Base-by-base conservation (phyloP, 2,113 vertebrate genomes). In the Apteryx mantelli region DNA sequence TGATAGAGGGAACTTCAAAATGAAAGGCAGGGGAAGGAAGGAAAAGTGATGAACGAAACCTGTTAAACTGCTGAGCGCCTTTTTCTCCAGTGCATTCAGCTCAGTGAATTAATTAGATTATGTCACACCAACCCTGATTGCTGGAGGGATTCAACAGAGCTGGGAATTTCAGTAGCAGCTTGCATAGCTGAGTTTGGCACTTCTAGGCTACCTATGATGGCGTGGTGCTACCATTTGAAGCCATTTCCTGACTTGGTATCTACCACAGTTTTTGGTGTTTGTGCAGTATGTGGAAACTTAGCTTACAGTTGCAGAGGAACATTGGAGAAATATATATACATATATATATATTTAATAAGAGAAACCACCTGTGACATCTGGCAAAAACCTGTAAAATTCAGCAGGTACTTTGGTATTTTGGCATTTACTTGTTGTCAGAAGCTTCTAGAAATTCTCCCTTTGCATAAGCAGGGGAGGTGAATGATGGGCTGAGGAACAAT, bases 41-140 rank as follows among this genome's bases (percentile, higher is more conserved):
- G 28, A 77, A 93, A 95, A 94, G 80, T 42, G 14, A 70, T 75
- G 65, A 86, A 91, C 8, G 0, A 78, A 86, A 64, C 85, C 52
- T 88, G 50, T 88, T 93, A 86, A 97, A 91, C 44, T 93, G 90
- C 93, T 94, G 96, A 96, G 36, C 34, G 66, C 22, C 65, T 70
- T 74, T 96, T 91, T 66, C 79, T 93, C 55, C 36, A 64, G 58
- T 91, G 71, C 71, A 50, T 95, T 94, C 79, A 86, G 75, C 40
- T 93, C 64, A 68, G 38, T 95, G 92, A 90, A 75, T 95, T 95
- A 96, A 95, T 94, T 63, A 88, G 92, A 88, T 96, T 91, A 95
- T 88, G 79, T 88, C 64, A 77, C 85, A 90, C 93, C 55, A 63
- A 46, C 50, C 79, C 34, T 60, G 64, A 71, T 69, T n/a, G 55